Conservation (phyloP, 2,888 invertebrate species). For the Pseudococcus longispinus region DNA sequence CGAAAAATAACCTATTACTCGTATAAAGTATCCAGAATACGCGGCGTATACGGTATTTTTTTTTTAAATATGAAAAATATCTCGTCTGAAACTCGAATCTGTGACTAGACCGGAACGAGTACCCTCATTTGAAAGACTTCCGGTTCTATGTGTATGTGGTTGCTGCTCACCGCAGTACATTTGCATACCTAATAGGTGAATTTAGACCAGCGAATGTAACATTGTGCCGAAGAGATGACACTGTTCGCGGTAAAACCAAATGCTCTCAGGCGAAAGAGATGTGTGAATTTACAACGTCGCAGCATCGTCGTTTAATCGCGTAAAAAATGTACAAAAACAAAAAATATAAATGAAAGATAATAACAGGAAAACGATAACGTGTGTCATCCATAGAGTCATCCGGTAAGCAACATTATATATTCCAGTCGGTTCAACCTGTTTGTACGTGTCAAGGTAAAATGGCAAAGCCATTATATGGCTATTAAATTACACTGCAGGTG, state of each 20-base stretch:
- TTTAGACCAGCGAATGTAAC: neutral
- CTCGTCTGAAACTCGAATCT: conserved; percentile 20
- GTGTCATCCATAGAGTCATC: conserved; percentile 42
- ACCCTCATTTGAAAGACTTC: conserved; percentile 40
- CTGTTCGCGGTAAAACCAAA: neutral
- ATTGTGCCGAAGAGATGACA: neutral
- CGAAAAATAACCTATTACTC: neutral
- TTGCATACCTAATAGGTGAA: conserved; percentile 18
- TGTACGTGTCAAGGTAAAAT: conserved; percentile 52
- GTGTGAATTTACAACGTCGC: neutral
- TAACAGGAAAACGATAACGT: conserved; percentile 45
- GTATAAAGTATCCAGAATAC: neutral
- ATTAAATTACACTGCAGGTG: neutral
- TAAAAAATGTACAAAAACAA: neutral
- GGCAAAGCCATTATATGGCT: conserved; percentile 20
- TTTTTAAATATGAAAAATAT: neutral
- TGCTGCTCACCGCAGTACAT: neutral
- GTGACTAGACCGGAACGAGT: conserved; percentile 23
- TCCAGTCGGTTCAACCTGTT: conserved; percentile 45
- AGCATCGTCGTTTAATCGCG: neutral
- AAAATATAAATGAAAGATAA: neutral
- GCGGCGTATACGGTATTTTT: neutral
- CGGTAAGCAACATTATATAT: conserved; percentile 46
- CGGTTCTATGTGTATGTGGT: neutral
- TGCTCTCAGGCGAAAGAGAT: neutral